A percentile compares a stretch with the other conserved stretches of the same genome.
These are phyloP conservation scores for Sternarchorhynchus goeldii DNA, from an alignment of 2,797 vertebrate genomes.

Conservation along the genomic window DNA sequence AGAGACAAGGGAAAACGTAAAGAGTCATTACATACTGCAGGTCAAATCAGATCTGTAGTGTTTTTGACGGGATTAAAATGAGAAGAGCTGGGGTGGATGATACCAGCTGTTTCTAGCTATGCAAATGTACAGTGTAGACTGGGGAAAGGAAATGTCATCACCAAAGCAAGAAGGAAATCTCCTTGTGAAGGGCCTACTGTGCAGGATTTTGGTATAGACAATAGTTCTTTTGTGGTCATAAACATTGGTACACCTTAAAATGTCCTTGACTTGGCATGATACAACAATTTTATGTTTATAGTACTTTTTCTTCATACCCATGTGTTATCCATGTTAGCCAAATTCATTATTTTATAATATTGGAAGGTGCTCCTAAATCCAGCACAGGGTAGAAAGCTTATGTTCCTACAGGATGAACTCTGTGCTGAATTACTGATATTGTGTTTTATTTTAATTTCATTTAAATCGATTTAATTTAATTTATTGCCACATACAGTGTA, in stretches of 20 bases:
- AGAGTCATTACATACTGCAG: not conserved
- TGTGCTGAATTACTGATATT: slow-evolving; percentile 1
- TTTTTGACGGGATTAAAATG: slow-evolving; percentile 7
- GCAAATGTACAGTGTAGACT: not conserved
- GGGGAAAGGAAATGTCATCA: not conserved
- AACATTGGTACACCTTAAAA: not conserved
- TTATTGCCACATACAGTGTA: not conserved
- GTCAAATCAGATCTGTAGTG: not conserved
- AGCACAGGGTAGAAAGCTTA: not conserved
- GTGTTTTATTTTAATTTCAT: not conserved
- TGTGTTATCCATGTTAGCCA: not conserved
- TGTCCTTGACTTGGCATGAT: too few relatives aligned
- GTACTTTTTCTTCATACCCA: not conserved
- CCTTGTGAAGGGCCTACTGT: not conserved
- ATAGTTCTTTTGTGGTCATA: not conserved
- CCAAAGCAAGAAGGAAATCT: not conserved
- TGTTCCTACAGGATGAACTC: not conserved
- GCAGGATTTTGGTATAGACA: too few relatives aligned
- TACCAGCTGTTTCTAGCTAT: slow-evolving; percentile 3
- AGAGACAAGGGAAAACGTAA: not conserved
- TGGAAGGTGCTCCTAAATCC: too few relatives aligned
- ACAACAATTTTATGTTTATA: too few relatives aligned
- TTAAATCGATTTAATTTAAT: too few relatives aligned
- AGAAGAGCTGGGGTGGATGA: not conserved
- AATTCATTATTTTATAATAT: not conserved